A percentile compares a stretch with the other conserved stretches of the same genome.
Conservation (phyloP, 2,888 invertebrate genomes). For the Cephus nigrinus region DNA sequence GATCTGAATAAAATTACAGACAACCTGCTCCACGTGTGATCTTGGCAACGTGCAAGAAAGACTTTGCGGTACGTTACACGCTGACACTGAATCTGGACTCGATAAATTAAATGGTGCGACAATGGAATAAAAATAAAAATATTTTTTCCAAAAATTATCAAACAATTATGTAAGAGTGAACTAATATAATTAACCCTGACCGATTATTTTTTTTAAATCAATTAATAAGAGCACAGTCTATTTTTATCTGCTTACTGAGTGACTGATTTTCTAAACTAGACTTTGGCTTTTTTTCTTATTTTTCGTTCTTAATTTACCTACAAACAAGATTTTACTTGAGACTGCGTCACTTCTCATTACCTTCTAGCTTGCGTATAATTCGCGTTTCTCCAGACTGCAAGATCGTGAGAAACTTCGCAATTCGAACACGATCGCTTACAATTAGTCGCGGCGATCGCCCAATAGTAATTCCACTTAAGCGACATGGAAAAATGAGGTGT, state of each 20-base stretch:
- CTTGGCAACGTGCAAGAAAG: too few relatives aligned
- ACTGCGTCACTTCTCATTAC: not conserved
- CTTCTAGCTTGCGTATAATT: not conserved
- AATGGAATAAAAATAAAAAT: not conserved
- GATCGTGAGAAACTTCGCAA: not conserved
- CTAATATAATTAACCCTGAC: not conserved
- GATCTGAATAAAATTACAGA: too few relatives aligned
- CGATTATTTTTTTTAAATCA: not conserved
- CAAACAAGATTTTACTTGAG: not conserved
- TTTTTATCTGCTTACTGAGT: not conserved
- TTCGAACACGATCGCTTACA: not conserved
- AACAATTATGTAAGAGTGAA: not conserved
- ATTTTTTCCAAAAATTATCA: not conserved
- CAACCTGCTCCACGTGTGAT: too few relatives aligned
- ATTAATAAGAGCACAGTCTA: not conserved
- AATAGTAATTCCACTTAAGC: not conserved
- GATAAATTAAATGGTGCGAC: not conserved
- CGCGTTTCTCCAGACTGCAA: not conserved
- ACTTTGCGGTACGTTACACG: not conserved
- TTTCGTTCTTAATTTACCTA: not conserved
- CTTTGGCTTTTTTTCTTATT: not conserved
- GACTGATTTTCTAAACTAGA: not conserved
- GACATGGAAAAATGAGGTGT: not conserved
- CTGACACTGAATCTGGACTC: not conserved
- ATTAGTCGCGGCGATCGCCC: not conserved